Base-by-base conservation (phyloP, 1,140 invertebrate genomes). In the Penaeus japonicus region DNA sequence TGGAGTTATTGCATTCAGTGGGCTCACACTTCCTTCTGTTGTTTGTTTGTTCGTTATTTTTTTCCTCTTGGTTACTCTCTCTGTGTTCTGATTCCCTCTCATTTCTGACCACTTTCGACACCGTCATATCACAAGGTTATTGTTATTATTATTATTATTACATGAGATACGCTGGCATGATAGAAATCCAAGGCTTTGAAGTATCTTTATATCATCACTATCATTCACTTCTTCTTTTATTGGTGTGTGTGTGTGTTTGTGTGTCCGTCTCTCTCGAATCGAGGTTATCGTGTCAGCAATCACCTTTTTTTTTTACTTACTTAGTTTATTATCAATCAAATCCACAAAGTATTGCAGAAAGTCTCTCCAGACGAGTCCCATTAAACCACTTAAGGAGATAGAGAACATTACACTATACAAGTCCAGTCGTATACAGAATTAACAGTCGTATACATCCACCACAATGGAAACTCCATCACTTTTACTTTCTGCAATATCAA, bases 341-440 rank as follows among this genome's bases (percentile, higher is more conserved):
- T 77, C 70, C 70, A 57, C 84, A 73, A 85, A 54, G n/a, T 84
- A 84, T 84, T 84, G 84, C 84, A 85, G 84, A 85, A 85, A 85
- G 84, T 85, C 73, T 18, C 47, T 78, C 39, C 73, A 55, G 32
- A 47, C 27, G 30, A 54, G 65, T 85, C 54, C 54, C 54, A 39
- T 85, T 84, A 70, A 85, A 78, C 73, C 84, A 85, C 73, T 54
- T 32, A 75, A 24, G 54, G 82, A 35, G n/a, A 70, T 15, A 32
- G 62, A 32, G 62, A 62, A 30, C 85, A 65, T 57, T 65, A 80
- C 78, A 80, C 80, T 53, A 53, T 62, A 86, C 84, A 80, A 54
- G 79, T 88, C 65, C 86, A 88, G 78, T 88, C 86, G 86, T 88
- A 88, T 88, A 88, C 86, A 82, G 79, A 55, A 78, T 88, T 59